phyloP scores from a whole-genome alignment of 2,797 vertebrate genomes.

The Manis javanica region DNA sequence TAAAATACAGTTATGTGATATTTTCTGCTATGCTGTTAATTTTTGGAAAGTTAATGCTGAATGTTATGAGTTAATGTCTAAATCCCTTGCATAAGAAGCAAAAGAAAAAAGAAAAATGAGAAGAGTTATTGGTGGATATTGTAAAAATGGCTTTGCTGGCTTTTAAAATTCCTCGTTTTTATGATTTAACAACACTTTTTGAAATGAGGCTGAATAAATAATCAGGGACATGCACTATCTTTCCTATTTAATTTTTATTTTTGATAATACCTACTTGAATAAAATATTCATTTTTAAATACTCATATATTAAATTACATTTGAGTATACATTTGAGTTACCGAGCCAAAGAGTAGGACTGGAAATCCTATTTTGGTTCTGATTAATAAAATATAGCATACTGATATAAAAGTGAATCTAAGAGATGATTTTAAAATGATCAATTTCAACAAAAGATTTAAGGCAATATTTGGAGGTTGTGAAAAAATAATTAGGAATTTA shows the following conservation, averaged over 20 bases:
- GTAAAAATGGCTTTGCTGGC: background rate
- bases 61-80: background rate
- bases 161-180: background rate
- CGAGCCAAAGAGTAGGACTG: background rate
- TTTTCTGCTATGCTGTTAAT: background rate
- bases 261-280: background rate
- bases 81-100: background rate
- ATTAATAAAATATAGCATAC: background rate
- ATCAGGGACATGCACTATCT: background rate
- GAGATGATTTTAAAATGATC: slow-evolving; percentile 15
- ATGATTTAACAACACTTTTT: background rate
- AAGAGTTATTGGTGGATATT: background rate
- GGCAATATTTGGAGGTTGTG: background rate
- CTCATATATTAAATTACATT: background rate
- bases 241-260: background rate
- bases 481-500: background rate
- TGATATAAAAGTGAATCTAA: background rate
- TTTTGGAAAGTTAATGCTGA: background rate
- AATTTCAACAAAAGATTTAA: slow-evolving; percentile 15
- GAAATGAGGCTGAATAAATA: background rate
- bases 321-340: background rate
- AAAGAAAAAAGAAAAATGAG: background rate
- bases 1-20: background rate
- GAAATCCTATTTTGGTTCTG: background rate
- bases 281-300: background rate